Conservation (phyloP, 2,888 invertebrate species). For the Camponotus fellah region DNA sequence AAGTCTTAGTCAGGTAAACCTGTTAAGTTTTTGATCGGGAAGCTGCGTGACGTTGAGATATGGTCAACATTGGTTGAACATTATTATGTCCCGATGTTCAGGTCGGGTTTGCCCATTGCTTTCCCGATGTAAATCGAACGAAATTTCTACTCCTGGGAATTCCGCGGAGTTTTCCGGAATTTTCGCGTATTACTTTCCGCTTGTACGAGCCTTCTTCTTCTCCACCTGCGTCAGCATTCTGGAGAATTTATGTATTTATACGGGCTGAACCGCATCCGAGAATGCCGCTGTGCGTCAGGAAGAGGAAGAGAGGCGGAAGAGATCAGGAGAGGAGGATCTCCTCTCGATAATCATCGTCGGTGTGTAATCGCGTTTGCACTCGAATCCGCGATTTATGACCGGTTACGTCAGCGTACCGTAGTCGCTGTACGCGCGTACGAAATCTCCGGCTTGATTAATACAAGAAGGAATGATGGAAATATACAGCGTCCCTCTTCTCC, state of each 20-base stretch:
- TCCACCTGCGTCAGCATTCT: conserved; percentile 39
- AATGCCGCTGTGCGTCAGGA: conserved; percentile 42
- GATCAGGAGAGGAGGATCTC: conserved; percentile 60
- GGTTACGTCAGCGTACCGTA: conserved; percentile 69
- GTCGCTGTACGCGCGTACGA: conserved; percentile 56
- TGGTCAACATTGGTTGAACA: too few species aligned
- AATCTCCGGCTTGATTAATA: conserved; percentile 68
- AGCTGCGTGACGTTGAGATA: too few species aligned
- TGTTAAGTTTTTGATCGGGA: too few species aligned
- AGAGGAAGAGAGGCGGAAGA: not conserved
- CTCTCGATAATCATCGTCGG: conserved; percentile 71
- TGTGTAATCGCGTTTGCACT: conserved; percentile 73
- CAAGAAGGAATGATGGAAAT: conserved; percentile 60
- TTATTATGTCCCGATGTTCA: too few species aligned
- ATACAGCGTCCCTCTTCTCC: conserved; percentile 49
- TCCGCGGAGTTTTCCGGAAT: conserved; percentile 25
- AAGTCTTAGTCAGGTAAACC: too few species aligned
- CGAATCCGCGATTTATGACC: conserved; percentile 73
- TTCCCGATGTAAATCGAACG: too few species aligned
- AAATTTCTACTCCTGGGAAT: too few species aligned
- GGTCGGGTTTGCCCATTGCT: too few species aligned
- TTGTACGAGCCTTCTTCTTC: conserved; percentile 22
- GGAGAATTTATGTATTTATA: conserved; percentile 63
- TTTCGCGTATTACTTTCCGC: conserved; percentile 38
- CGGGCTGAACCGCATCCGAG: conserved; percentile 56